Base-by-base conservation (phyloP, 2,888 invertebrate species). In the Colletes collaris region DNA sequence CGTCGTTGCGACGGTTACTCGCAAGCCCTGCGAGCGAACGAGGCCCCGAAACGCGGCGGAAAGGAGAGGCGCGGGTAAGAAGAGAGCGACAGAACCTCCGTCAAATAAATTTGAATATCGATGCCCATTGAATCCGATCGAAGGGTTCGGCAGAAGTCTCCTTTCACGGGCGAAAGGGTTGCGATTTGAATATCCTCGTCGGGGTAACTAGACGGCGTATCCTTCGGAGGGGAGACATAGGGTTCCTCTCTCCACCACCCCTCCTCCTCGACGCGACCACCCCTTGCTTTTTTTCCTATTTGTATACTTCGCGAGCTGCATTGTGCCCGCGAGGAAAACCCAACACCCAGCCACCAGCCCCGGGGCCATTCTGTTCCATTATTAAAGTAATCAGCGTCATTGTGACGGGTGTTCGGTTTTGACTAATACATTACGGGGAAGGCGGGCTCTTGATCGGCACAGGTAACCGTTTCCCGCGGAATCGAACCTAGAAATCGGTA, bases 101-200 rank as follows among this genome's bases (percentile, higher is more conserved):
- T 92, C 91, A 92, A 92, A 92, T 92, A 92, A 92, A 93, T 93
- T 93, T 93, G 93, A 93, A 93, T 93, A 93, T 93, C 93, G 93
- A 93, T 93, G 92, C 92, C 92, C 89, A 93, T 93, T 93, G 92
- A 93, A 92, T 92, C 89, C 90, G 89, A 93, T 93, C 92, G 93
- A 93, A 93, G 92, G 92, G 92, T 91, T 84, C 86, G 88, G 87
- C 88, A 88, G 87, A 87, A 86, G 88, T 90, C 90, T 86, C 87
- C 85, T 89, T 89, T 90, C 90, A 89, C 88, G 83, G 80, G 60
- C 87, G 86, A 83, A 84, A 92, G 92, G 92, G 92, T 92, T 92
- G 89, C 91, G 89, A 92, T 93, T 93, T 92, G 92, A 93, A 93
- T 93, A 93, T 93, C 92, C 91, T 90, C 91, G 87, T 89, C 84